Base-by-base conservation (phyloP, 2,113 vertebrate genomes). In the Crotalus horridus region DNA sequence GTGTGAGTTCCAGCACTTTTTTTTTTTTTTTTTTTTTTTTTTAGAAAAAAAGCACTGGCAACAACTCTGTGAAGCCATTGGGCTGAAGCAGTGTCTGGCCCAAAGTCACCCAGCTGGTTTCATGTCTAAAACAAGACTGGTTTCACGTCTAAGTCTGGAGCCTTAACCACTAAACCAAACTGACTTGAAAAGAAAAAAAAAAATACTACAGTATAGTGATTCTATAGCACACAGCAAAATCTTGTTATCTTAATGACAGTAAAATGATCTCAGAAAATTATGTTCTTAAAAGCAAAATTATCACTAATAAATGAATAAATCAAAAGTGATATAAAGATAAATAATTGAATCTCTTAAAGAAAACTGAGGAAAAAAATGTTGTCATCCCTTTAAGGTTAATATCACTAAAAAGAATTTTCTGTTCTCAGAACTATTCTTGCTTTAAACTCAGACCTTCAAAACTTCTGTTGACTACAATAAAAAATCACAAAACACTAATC, bases 181-280 rank as follows among this genome's bases (percentile, higher is more conserved):
- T 61, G 26, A 24, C 24, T 74, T 74, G 64, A 74, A 74, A 74
- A 90, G 88, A 89, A 17, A 74, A 69, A 69, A 69, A 95, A 95
- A 96, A 95, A 93, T 94, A 93, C 74, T 86, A 95, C 87, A 81
- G 46, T 61, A 95, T 88, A 81, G 39, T 61, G 33, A 61, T 91
- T 64, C 69, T 61, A 46, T n/a, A 89, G 23, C 5, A 85, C 48
- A 86, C 23, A 96, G 94, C 43, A 96, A 94, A 93, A 91, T 91
- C 59, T 81, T 94, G 86, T 21, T 74, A 48, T 92, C 95, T 94
- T 21, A 88, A 7, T 51, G 7, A 51, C 26, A 93, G 61, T 89
- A 94, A 94, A 90, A 74, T 24, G 89, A 93, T 90, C 89, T 64
- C 0, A 93, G 93, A 51, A 92, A 94, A 94, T 93, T 54, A 96